Conservation (phyloP, 2,888 invertebrate species). For the Pristionchus maxplancki region DNA sequence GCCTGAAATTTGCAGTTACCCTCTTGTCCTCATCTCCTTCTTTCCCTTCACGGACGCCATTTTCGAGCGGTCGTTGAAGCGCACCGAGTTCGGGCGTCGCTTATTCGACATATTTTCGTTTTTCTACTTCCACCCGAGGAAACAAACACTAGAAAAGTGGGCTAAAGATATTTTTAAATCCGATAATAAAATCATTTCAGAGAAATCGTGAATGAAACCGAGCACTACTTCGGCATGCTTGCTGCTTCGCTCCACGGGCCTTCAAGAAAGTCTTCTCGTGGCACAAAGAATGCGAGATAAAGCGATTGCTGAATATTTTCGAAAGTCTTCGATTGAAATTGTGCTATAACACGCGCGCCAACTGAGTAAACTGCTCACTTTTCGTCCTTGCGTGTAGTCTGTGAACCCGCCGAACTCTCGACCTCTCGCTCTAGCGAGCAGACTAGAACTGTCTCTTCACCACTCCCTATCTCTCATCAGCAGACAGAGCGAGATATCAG, state of each 20-base stretch:
- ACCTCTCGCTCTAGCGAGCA: not conserved
- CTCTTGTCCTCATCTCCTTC: not conserved
- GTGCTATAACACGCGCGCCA: no score
- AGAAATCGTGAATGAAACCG: not conserved
- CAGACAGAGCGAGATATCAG: no score
- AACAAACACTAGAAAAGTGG: not conserved
- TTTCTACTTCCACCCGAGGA: not conserved
- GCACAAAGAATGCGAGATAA: no score
- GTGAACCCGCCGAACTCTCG: not conserved
- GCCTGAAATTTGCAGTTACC: not conserved
- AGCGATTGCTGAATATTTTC: not conserved
- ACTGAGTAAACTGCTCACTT: not conserved
- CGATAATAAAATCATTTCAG: not conserved
- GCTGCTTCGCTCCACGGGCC: not conserved
- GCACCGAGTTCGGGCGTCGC: not conserved
- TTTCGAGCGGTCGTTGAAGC: not conserved
- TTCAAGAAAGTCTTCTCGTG: no score
- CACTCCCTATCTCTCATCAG: no score
- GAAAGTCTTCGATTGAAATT: not conserved
- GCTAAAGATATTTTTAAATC: not conserved
- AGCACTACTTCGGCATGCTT: not conserved
- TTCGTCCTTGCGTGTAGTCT: not conserved
- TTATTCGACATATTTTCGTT: not conserved
- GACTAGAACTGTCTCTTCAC: not conserved
- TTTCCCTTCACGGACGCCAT: not conserved